These are phyloP conservation scores for Apteryx owenii DNA, from an alignment of 2,113 vertebrate species.

Conservation along the genomic window DNA sequence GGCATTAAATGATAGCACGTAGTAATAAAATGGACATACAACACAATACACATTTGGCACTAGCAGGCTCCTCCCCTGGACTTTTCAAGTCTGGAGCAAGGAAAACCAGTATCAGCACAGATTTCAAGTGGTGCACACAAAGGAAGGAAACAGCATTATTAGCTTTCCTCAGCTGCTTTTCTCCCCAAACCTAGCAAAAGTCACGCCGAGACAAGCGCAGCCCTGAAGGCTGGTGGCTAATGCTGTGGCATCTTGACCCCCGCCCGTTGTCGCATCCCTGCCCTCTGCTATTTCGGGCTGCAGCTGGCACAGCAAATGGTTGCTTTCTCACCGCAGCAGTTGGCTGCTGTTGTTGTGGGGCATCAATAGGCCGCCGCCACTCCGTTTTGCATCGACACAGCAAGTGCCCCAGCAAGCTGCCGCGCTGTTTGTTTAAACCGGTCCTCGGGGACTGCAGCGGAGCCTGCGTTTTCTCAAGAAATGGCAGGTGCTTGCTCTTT, in stretches of 20 bases:
- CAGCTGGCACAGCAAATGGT: conserved; percentile 26
- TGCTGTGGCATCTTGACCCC: neutral
- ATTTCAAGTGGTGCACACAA: neutral
- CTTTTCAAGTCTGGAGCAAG: neutral
- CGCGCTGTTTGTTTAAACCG: neutral
- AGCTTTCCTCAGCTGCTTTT: neutral
- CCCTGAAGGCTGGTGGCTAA: neutral
- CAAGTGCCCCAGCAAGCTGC: neutral
- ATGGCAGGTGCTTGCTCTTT: conserved; percentile 20
- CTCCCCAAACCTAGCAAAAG: neutral
- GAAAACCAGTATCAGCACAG: neutral
- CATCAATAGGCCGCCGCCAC: neutral
- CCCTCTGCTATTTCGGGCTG: neutral
- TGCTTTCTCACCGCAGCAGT: neutral
- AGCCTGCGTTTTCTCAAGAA: neutral
- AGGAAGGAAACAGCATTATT: neutral
- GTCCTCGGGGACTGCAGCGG: neutral
- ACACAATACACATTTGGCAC: neutral
- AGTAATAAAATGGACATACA: neutral
- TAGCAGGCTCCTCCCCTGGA: neutral
- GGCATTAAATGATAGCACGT: neutral
- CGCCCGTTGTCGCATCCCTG: accelerated
- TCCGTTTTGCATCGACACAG: neutral
- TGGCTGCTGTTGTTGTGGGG: conserved; percentile 13
- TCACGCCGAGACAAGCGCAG: accelerated